These are phyloP conservation scores for Probosciger aterrimus DNA, from an alignment of 2,113 vertebrate genomes.

Conservation along the genomic window DNA sequence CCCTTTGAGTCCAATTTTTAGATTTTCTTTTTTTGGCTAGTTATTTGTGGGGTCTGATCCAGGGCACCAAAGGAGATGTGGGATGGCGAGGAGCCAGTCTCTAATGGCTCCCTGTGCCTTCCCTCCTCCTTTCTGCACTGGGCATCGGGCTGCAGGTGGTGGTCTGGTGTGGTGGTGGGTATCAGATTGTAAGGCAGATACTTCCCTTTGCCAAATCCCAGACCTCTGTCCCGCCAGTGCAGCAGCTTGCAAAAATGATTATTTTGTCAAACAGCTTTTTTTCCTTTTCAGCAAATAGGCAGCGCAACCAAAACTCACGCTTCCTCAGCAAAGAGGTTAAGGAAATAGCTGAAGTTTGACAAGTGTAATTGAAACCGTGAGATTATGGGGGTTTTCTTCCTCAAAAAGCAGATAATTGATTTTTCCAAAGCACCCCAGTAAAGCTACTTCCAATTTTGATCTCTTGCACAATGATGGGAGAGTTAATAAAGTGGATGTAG, in stretches of 20 bases:
- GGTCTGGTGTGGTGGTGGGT: slow-evolving; percentile 46
- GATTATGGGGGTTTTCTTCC: neutral
- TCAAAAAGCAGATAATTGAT: neutral
- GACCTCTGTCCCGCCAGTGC: slow-evolving; percentile 45
- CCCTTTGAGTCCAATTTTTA: slow-evolving; percentile 70
- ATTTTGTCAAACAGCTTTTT: slow-evolving; percentile 64
- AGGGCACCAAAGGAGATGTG: slow-evolving; percentile 72
- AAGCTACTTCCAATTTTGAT: neutral
- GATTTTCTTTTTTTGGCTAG: slow-evolving; percentile 67
- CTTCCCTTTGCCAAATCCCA: slow-evolving; percentile 65
- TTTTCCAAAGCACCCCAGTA: neutral
- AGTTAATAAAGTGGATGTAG: neutral
- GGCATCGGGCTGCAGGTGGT: slow-evolving; percentile 75
- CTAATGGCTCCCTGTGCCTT: slow-evolving; percentile 72
- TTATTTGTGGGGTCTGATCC: slow-evolving; percentile 64
- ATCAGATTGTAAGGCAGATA: slow-evolving; percentile 58
- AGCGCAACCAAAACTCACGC: neutral
- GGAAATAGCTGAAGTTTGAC: neutral
- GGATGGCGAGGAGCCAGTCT: slow-evolving; percentile 79
- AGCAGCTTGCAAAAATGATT: slow-evolving; percentile 72
- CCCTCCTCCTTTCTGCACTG: slow-evolving; percentile 39
- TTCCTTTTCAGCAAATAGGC: neutral
- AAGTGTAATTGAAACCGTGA: neutral
- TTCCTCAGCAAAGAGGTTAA: neutral
- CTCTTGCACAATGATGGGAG: neutral